Base-by-base conservation (phyloP, 2,113 vertebrate species). In the Nothoprocta pentlandii region DNA sequence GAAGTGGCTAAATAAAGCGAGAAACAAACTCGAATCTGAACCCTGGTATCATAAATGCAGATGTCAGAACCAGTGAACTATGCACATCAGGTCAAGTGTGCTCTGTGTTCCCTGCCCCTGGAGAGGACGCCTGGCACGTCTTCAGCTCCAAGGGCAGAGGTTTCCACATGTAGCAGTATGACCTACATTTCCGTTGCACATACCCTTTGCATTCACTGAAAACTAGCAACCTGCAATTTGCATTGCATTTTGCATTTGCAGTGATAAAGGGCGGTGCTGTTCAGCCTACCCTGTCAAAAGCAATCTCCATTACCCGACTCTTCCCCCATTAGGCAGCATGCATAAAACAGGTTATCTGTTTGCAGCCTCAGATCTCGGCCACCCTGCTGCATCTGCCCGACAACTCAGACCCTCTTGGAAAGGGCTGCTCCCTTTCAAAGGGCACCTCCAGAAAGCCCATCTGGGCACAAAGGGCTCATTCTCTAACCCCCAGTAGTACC, bases 271-370 rank as follows among this genome's bases (percentile, higher is more conserved):
- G 75, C 0, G 12, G 74, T 87, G 85, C 87, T 83, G 59, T 53
- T 93, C 93, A 77, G 56, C 85, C 68, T 39, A 56, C 49, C 61
- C 85, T 94, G 94, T 94, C 95, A 94, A 85, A 92, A 89, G 47
- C 9, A 78, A 94, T 97, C 64, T 89, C 25, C 44, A 13, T 86
- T 90, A 85, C 71, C 64, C 64, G 67, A 15, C 32, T 39, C 36
- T 59, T 62, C 73, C 46, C 42, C 16, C 58, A 79, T 56, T 11
- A 34, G 64, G 47, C 46, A 80, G 81, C 63, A 92, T 64, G 44
- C 81, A 91, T 87, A 94, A 96, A 91, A 91, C 41, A 81, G 85
- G 63, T 68, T 86, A 21, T 85, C 47, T 87, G 85, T 73, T 77
- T 90, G 58, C 70, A 89, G 51, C 25, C 44, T 73, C 80, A 78